Base-by-base conservation (phyloP, 2,113 vertebrate species). In the Poeciliopsis occidentalis region DNA sequence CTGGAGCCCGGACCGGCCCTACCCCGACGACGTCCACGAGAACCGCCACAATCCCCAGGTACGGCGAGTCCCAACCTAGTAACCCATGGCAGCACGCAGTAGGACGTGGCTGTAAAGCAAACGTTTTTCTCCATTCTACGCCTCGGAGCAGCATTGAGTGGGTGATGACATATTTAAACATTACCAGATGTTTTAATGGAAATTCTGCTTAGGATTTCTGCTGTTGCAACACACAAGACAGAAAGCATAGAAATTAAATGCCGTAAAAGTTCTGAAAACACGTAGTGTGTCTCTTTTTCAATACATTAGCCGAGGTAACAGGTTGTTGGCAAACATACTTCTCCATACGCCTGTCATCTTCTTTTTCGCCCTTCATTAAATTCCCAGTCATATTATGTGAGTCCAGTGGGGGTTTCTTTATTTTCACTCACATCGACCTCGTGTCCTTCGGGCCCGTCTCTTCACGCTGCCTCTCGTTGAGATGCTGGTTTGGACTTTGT, bases 1-100 rank as follows among this genome's bases (percentile, higher is more conserved):
- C 12, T 98, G 97, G 96, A 97, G 96, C 87, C 96, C 97, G 0
- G 97, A 99, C 83, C 91, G 92, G 71, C 95, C 93, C 0, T 96
- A 94, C 80, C 94, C 95, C 0, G 91, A 96, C 0, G 95, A 97
- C 12, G 80, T 93, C 73, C 95, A 96, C 19, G 94, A 95, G 87
- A 95, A 93, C 91, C 96, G 94, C 60, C 95, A 96, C 82, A 96
- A 95, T 92, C 94, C 96, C 39, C 97, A 98, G 96, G 97, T 98
- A 94, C 68, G 82, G 80, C 63, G 66, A 31, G 74, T 57, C 19
- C 17, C 12, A 29, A 6, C 54, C n/a, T 22, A 51, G 37, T 47
- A 29, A 71, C 71, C 22, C 54, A 0, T 34, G 54, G 66, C 47
- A 60, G 68, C 76, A 10, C 15, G 19, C 24, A 12, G 8, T 57